Percentiles rank a stretch among this genome's conserved stretches.
Evolutionary conservation across 2,797 vertebrate genomes (phyloP).

Genomic region (Sebastes oblongus): DNA sequence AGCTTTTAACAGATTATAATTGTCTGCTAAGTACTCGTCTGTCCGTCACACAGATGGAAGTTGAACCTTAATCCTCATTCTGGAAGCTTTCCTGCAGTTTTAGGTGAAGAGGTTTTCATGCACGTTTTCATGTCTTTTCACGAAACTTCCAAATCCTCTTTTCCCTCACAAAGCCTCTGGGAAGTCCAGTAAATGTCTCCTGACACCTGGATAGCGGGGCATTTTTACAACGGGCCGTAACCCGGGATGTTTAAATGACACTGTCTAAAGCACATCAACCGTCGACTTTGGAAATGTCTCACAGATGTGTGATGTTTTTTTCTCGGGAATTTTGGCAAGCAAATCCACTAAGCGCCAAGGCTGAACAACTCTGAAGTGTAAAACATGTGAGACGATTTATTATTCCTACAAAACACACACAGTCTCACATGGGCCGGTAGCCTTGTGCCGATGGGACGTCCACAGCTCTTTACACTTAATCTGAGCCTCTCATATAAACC

Average conservation of each 20-base stretch:
- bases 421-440: constrained; percentile 46
- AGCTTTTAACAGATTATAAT: constrained; percentile 82
- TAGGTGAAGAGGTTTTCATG: constrained; percentile 78
- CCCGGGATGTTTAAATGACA: constrained; percentile 77
- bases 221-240: constrained; percentile 70
- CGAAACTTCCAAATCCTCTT: constrained; percentile 74
- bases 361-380: constrained; percentile 69
- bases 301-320: constrained; percentile 71
- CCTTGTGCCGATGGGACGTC: constrained; percentile 57
- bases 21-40: constrained; percentile 80
- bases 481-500: constrained; percentile 68
- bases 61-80: constrained; percentile 79
- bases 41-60: constrained; percentile 78
- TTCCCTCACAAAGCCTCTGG: constrained; percentile 61
- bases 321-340: constrained; percentile 56
- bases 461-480: constrained; percentile 65
- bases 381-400: constrained; percentile 76
- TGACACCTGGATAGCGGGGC: constrained; percentile 71
- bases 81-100: constrained; percentile 74
- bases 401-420: constrained; percentile 70
- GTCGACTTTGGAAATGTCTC: constrained; percentile 75
- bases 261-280: constrained; percentile 71
- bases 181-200: constrained; percentile 71
- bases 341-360: constrained; percentile 61
- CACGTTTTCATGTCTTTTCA: constrained; percentile 68